Evolutionary conservation across 2,888 invertebrate species (phyloP), one percentile per base, ranked within the genome.

Genomic region (Glyphotaelius pellucidus): DNA sequence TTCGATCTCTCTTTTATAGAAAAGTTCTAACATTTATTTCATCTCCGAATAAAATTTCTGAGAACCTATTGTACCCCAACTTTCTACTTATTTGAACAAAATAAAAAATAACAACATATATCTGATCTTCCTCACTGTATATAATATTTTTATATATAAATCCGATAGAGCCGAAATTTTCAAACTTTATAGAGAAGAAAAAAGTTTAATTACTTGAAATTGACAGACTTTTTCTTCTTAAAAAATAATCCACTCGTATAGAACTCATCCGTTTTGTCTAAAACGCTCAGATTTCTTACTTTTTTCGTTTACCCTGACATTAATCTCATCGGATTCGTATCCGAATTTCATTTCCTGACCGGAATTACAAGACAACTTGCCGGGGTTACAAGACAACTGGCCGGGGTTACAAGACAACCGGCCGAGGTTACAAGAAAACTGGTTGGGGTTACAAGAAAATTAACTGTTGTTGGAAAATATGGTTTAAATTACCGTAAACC

Each of bases 221-320:
- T 93, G 79, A 93, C 93, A 35, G 80, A 88, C 89, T 92, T 93
- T 87, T 92, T 92, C 87, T 93, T 93, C 81, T 92, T 93, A 2
- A 89, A 80, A 80, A 92, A 93, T 85, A 88, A 92, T 5, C 92
- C 92, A n/a, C 89, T 42, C 35, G 88, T 92, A 31, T 90, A 90
- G 32, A 83, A 38, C 5, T 79, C 87, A 35, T 90, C 91, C 3
- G 86, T 30, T 1, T 90, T 88, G 15, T 47, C 89, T n/a, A 52
- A 67, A 12, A 83, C 88, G 85, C 15, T 92, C 91, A 14, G 84
- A 25, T 67, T 67, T 91, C 80, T 89, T 90, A 11, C 42, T 47
- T n/a, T 88, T 90, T 9, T 42, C 83, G 19, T 92, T 91, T 47
- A 92, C 90, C 32, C 90, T 89, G 12, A 92, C 83, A 19, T 89